Evolutionary conservation across 2,113 vertebrate genomes (phyloP).

Genomic region (Microtus ochrogaster): DNA sequence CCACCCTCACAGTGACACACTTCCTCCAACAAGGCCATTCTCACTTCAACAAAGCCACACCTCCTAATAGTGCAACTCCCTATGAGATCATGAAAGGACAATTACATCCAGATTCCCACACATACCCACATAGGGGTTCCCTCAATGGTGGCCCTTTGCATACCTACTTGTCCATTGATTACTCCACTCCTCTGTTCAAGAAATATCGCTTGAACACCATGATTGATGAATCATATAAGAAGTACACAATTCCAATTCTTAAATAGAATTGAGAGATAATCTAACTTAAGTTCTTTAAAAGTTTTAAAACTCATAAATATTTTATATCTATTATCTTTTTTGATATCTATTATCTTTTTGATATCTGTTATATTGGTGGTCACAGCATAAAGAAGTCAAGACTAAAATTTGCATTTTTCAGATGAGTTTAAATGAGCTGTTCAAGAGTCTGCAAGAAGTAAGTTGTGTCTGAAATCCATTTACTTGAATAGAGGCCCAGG

Average conservation of each 20-base stretch:
- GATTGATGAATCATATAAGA: slow-evolving; percentile 3
- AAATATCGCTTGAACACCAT: background rate
- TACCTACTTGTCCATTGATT: background rate
- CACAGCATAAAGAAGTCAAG: background rate
- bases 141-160: background rate
- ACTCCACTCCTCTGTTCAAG: background rate
- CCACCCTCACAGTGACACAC: background rate
- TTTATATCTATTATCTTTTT: slow-evolving; percentile 29
- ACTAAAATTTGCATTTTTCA: slow-evolving; percentile 56
- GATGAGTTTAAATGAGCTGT: slow-evolving; percentile 25
- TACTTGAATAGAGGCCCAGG: background rate
- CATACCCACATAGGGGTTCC: background rate
- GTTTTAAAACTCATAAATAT: slow-evolving; percentile 29
- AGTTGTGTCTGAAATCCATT: slow-evolving; percentile 17
- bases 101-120: background rate
- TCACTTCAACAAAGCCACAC: background rate
- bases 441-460: slow-evolving; percentile 15
- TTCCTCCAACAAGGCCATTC: background rate
- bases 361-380: slow-evolving; percentile 25
- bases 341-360: slow-evolving; percentile 4
- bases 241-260: background rate
- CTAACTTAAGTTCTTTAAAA: slow-evolving; percentile 12
- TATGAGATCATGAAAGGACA: background rate
- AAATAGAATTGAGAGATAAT: background rate
- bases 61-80: background rate